Base-by-base conservation (phyloP, 2,888 invertebrate species). In the Willowsia nigromaculata region DNA sequence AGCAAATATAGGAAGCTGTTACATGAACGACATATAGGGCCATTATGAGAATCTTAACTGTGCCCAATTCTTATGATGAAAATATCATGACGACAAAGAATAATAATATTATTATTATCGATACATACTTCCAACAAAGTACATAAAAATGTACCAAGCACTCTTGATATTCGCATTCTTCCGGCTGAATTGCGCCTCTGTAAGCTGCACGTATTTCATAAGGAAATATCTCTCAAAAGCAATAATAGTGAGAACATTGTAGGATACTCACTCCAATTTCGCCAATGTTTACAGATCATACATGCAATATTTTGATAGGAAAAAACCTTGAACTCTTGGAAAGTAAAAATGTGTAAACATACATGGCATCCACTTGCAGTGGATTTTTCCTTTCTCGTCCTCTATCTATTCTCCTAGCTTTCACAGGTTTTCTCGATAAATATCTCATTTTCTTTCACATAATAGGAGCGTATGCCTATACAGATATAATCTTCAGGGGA, bases 281-380 rank as follows among this genome's bases (percentile, higher is more conserved):
- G 15, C 62, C 62, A n/a, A 59, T 81, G 81, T 81, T 81, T 81
- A 40, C 81, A n/a, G 59, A 56, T 81, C 81, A 43, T 81, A 37
- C 22, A 40, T 33, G 37, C 18, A 15, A 59, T 59, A 59, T 59
- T 37, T 37, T 68, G 68, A 18, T 68, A 33, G 37, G n/a, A 33
- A 68, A 68, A 33, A 68, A 68, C 37, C 33, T 37, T 37, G n/a
- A 18, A 37, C 37, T 37, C 68, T 37, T 33, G 33, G n/a, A 37
- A 68, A 33, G 9, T 9, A 22, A 59, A 4, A 1, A 25, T 59
- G 59, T 59, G 59, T 59, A 25, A 0, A 59, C 27, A 43, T 43
- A 43, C 11, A 6, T 9, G 11, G 53, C 2, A 53, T 6, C 11
- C 13, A 50, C 15, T 50, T 11, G 5, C 9, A 15, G 13, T 15